Evolutionary conservation across 2,797 vertebrate species (phyloP), one percentile per base, ranked within the genome.

Genomic region (Anguilla obscura): DNA sequence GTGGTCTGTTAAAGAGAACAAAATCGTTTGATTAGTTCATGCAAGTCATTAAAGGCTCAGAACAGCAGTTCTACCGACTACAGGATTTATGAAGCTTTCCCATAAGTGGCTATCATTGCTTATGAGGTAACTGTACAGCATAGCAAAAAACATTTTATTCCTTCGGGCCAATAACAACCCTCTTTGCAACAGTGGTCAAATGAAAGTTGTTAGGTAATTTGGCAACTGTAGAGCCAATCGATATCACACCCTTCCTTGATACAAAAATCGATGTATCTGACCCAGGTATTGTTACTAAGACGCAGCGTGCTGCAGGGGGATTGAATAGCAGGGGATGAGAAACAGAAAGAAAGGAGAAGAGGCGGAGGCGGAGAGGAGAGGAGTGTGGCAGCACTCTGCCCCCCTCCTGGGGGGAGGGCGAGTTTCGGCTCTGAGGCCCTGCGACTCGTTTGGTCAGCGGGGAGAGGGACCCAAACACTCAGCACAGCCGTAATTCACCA

Each of bases 391-490:
- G 52, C n/a, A 33, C 45, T n/a, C n/a, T 52, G 1, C 24, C 12
- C 52, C 12, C n/a, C 10, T 14, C 16, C 33, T 5, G 58, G 50
- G 80, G 18, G 33, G 30, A 2, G 58, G 66, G 60, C 48, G 45
- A 82, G 85, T 90, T 84, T 85, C 84, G 88, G 79, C 71, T 79
- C 89, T 66, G 21, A 84, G 60, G 60, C 21, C 12, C 48, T 58
- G 36, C 89, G 24, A 80, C 60, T 92, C 90, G 92, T 89, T 92
- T 89, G 94, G 92, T 96, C 95, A 96, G 95, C 94, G 95, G 91
- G 94, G 94, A 92, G 69, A 52, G 60, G 89, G 89, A 88, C 89
- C 90, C 85, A 88, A 24, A 50, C 79, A 91, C 89, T 85, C 45
- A 85, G 87, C 91, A 91, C 92, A 90, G 93, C 90, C 89, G 89